A percentile compares a stretch with the other conserved stretches of the same genome.
Conservation (phyloP, 2,113 vertebrate genomes). For the Chloropsis hardwickii region DNA sequence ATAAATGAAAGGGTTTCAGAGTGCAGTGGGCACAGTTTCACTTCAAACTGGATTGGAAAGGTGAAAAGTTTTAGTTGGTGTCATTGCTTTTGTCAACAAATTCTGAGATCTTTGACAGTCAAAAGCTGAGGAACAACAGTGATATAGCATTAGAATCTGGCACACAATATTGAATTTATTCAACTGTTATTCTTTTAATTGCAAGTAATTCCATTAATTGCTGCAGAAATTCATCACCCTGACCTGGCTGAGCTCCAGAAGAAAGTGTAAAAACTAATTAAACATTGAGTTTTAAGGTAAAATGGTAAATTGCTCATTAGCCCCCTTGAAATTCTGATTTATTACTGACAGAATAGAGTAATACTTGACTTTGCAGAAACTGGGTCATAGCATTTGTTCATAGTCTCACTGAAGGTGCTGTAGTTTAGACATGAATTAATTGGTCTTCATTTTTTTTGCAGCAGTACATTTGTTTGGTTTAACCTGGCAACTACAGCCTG, state of each 20-base stretch:
- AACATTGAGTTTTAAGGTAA: constrained; percentile 65
- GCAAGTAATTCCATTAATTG: constrained; percentile 62
- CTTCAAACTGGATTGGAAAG: not conserved
- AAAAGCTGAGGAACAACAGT: not conserved
- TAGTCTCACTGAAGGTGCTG: not conserved
- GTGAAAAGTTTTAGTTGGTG: not conserved
- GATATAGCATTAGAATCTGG: not conserved
- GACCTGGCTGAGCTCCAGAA: constrained; percentile 56
- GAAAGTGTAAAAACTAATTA: constrained; percentile 67
- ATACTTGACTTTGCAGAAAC: constrained; percentile 59
- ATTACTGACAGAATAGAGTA: constrained; percentile 29
- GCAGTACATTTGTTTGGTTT: constrained; percentile 97
- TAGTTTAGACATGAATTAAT: constrained; percentile 60
- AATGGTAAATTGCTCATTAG: constrained; percentile 55
- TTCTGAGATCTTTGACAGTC: not conserved
- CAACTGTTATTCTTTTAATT: constrained; percentile 40
- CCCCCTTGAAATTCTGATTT: constrained; percentile 52
- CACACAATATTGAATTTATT: not conserved
- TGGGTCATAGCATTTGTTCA: constrained; percentile 27
- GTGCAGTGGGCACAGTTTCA: not conserved
- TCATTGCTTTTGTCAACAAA: not conserved
- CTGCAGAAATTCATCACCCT: constrained; percentile 50
- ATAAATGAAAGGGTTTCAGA: not conserved
- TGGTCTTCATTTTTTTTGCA: constrained; percentile 75
- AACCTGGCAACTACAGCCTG: constrained; percentile 94